phyloP scores from a whole-genome alignment of 2,888 invertebrate species.

The Eupithecia centaureata region DNA sequence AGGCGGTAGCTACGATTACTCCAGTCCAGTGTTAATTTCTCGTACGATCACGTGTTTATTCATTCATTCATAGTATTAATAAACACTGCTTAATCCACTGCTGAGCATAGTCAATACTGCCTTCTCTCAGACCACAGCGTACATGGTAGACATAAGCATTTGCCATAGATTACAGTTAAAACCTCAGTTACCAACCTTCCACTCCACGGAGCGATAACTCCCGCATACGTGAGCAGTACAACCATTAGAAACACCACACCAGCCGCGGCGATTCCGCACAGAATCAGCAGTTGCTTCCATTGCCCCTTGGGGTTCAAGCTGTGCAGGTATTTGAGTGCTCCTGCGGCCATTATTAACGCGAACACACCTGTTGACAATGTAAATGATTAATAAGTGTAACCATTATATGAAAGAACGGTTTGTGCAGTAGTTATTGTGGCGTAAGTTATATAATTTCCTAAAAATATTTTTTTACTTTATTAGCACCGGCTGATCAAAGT shows the following conservation, averaged over 20 bases:
- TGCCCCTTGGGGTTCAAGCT: conserved; percentile 94
- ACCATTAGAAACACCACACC: conserved; percentile 92
- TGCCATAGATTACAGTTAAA: not conserved
- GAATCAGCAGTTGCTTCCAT: conserved; percentile 93
- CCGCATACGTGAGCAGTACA: conserved; percentile 95
- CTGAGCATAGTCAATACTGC: too few relatives aligned
- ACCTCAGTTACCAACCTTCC: conserved; percentile 84
- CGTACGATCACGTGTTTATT: too few relatives aligned
- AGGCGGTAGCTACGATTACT: too few relatives aligned
- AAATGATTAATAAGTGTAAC: not conserved
- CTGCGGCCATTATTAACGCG: conserved; percentile 95
- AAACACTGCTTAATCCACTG: not conserved
- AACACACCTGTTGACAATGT: conserved; percentile 89
- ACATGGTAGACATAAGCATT: too few relatives aligned
- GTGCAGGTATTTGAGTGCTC: conserved; percentile 93
- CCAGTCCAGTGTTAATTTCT: too few relatives aligned
- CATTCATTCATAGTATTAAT: too few relatives aligned
- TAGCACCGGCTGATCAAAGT: too few relatives aligned
- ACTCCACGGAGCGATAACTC: conserved; percentile 98
- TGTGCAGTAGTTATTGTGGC: not conserved
- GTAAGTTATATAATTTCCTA: not conserved
- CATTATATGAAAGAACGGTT: not conserved
- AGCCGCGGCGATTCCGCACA: conserved; percentile 90
- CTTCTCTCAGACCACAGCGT: too few relatives aligned
- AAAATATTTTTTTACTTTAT: too few relatives aligned